Evolutionary conservation across 2,797 vertebrate species (phyloP).

Genomic region (Pangasius krempfi): DNA sequence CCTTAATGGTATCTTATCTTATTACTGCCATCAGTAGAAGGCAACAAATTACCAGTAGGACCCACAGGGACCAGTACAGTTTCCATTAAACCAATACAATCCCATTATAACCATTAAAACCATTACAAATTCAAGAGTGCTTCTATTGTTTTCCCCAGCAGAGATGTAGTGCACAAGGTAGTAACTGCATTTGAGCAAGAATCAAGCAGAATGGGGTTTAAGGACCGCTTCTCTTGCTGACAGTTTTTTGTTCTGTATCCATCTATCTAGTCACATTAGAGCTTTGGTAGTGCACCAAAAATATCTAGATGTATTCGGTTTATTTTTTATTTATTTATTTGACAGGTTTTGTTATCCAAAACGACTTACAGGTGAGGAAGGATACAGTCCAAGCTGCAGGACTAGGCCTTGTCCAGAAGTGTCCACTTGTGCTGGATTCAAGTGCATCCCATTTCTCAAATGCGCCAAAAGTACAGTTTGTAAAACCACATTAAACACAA

Average conservation of each 20-base stretch:
- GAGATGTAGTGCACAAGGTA: background rate
- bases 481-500: background rate
- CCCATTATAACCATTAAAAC: too few species aligned
- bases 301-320: background rate
- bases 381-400: background rate
- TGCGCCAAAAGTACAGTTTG: background rate
- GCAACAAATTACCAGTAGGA: too few species aligned
- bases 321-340: background rate
- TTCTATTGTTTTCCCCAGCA: too few species aligned
- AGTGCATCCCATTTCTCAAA: background rate
- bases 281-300: background rate
- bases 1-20: too few species aligned
- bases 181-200: background rate
- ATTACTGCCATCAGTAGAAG: too few species aligned
- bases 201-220: background rate
- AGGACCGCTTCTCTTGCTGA: too few species aligned
- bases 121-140: too few species aligned
- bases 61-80: too few species aligned
- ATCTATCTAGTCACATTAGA: background rate
- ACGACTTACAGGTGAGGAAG: background rate
- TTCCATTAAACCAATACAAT: too few species aligned
- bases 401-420: background rate
- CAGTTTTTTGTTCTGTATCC: background rate
- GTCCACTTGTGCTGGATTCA: background rate
- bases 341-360: background rate